Evolutionary conservation across 2,888 invertebrate genomes (phyloP), one percentile per base, ranked within the genome.

Genomic region (Rhorus exstirpatorius): DNA sequence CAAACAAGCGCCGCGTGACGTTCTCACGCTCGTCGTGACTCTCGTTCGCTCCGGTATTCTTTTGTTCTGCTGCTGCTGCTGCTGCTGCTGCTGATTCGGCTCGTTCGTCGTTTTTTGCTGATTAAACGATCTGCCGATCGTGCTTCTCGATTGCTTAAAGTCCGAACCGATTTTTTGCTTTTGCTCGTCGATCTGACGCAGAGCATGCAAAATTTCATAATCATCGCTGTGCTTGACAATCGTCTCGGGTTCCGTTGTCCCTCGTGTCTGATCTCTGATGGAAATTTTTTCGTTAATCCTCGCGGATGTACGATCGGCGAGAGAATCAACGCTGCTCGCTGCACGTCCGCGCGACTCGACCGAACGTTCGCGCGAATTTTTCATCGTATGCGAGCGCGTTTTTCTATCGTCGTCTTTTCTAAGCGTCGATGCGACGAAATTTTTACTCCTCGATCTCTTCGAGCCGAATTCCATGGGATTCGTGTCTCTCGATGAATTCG

Each of bases 381-480:
- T 91, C 17, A 84, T 75, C 44, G 85, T 85, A 60, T 90, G 86
- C 55, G 87, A 87, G 41, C 88, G 88, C 6, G 88, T 83, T 68
- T 86, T 86, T 81, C 88, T 90, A 1, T 91, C 91, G 0, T 87
- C 91, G 55, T 91, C 90, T 74, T 91, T 92, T 70, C 87, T 91
- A 21, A 38, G 44, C 2, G 90, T 88, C n/a, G 91, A 89, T 0
- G 89, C 89, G 19, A 84, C 79, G 46, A 90, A 87, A 83, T 86
- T 90, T 75, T 89, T 91, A 26, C 80, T 87, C 74, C 89, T 91
- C 49, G 88, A 60, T 83, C 89, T 91, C 51, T 88, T 87, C 12
- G 71, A 60, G 19, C 77, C 71, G 46, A 87, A 85, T 70, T 92
- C 91, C 17, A 38, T 8, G 2, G 2, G 31, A 3, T 31, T 31